Percentiles rank a stretch among this genome's conserved stretches.
Conservation (phyloP, 92 coral and sea anemone genomes). For the Zoanthus solanderi region DNA sequence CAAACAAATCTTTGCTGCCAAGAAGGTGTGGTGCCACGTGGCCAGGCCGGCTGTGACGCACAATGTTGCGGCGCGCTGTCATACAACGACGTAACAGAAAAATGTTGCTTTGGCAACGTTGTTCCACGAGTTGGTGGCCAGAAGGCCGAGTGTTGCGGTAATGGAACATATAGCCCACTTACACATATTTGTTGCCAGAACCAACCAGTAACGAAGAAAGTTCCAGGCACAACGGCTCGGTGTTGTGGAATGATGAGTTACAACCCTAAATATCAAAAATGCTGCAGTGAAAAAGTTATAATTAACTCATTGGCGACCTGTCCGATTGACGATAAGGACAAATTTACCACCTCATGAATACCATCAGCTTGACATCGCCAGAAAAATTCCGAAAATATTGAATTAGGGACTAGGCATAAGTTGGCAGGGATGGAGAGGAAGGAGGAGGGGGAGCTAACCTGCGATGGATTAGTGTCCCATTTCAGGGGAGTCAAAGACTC, state of each 20-base stretch:
- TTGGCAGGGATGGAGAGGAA: too few species aligned
- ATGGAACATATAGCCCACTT: background rate
- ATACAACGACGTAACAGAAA: constrained; percentile 10
- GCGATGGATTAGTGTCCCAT: too few species aligned
- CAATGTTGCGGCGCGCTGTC: constrained; percentile 29
- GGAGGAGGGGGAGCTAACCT: too few species aligned
- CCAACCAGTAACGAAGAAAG: background rate
- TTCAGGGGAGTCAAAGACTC: too few species aligned
- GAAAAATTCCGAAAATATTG: background rate
- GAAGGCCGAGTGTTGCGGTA: constrained; percentile 38
- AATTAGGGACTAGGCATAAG: too few species aligned
- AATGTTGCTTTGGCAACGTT: constrained; percentile 32
- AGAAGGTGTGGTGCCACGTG: constrained; percentile 24
- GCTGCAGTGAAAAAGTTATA: background rate
- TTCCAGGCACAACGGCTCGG: background rate
- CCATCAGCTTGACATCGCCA: background rate
- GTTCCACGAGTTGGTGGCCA: constrained; percentile 21
- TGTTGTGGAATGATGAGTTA: constrained; percentile 30
- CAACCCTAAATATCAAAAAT: constrained; percentile 18
- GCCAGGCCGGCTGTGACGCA: constrained; percentile 18
- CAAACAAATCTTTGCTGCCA: constrained; percentile 54
- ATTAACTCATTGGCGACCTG: constrained; percentile 3
- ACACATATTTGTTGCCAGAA: constrained; percentile 49
- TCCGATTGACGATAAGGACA: background rate
- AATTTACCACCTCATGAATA: background rate